A percentile compares a stretch with the other conserved stretches of the same genome.
These are phyloP conservation scores for Ptilodon capucinus DNA, from an alignment of 2,888 invertebrate species.

Conservation along the genomic window DNA sequence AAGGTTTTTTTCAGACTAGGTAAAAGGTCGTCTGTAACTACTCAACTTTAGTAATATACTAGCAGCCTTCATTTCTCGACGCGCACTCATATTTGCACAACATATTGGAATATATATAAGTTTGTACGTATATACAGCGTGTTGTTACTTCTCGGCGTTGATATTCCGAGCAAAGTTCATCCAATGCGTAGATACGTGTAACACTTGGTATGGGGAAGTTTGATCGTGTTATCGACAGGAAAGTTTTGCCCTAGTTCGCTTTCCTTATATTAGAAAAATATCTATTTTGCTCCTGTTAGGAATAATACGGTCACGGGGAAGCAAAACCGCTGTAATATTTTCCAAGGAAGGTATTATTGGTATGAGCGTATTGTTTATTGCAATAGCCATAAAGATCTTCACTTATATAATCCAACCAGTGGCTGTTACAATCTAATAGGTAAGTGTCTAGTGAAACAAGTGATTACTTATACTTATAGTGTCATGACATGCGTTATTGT, in stretches of 20 bases:
- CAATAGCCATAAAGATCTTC: no score
- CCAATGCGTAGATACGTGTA: constrained; percentile 31
- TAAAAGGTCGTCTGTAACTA: no score
- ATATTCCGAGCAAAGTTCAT: constrained; percentile 40
- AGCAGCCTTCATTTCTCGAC: constrained; percentile 30
- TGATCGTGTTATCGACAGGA: constrained; percentile 33
- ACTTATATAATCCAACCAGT: no score
- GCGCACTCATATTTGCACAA: constrained; percentile 35
- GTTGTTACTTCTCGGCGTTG: constrained; percentile 30
- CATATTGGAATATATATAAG: constrained; percentile 25
- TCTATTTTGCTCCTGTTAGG: not conserved
- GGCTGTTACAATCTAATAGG: no score
- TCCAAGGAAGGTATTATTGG: no score
- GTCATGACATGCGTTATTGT: no score
- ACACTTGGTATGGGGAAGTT: constrained; percentile 38
- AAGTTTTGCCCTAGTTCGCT: constrained; percentile 36
- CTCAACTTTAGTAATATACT: constrained; percentile 21
- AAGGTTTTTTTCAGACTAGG: no score
- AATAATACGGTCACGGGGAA: not conserved
- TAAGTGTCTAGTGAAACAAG: no score
- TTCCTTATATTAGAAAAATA: constrained; percentile 12
- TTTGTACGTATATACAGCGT: constrained; percentile 19
- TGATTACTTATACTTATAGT: no score
- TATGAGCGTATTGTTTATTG: no score
- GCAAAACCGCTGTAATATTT: no score